Evolutionary conservation across 2,113 vertebrate species (phyloP), one percentile per base, ranked within the genome.

Genomic region (Clarias macrocephalus): DNA sequence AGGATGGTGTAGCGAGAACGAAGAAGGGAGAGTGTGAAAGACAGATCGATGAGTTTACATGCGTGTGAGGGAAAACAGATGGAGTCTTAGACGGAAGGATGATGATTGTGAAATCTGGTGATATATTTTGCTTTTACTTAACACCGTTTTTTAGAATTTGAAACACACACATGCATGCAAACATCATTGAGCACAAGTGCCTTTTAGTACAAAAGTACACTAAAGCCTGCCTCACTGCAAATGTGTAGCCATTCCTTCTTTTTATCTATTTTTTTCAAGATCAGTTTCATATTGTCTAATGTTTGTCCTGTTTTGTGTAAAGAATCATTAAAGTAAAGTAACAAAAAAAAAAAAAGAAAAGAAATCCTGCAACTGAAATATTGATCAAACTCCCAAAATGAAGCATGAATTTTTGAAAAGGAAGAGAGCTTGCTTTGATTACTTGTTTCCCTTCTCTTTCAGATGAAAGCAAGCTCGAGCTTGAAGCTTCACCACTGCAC

Each of bases 401-500:
- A 63, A 72, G 16, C 42, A 52, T 80, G 52, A 21, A 86, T 25
- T 73, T 30, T 42, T 63, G 18, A 84, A 70, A 33, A 48, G 18
- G 23, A 60, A 33, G 6, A 21, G 2, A 82, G 9, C 73, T 85
- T 73, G 13, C 85, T 30, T 76, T 80, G 8, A 85, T 62, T 82
- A 72, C 9, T 25, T 57, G 15, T 77, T 88, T 85, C 25, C 77
- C 33, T 91, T 37, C 89, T 75, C 86, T 87, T 87, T 88, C 93
- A 95, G 92, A 91, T 87, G 59, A 48, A 91, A 84, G 16, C 65
- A 3, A 0, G 48, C 33, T 62, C 84, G 0, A 84, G 18, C 83
- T 19, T 9, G 80, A 56, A 0, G 7, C 83, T 6, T 94, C 95
- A 54, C 91, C 87, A 13, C 95, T 94, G 81, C 93, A 92, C 42